Evolutionary conservation across 2,888 invertebrate species (phyloP), one percentile per base, ranked within the genome.

Genomic region (Drosophila meridiana): DNA sequence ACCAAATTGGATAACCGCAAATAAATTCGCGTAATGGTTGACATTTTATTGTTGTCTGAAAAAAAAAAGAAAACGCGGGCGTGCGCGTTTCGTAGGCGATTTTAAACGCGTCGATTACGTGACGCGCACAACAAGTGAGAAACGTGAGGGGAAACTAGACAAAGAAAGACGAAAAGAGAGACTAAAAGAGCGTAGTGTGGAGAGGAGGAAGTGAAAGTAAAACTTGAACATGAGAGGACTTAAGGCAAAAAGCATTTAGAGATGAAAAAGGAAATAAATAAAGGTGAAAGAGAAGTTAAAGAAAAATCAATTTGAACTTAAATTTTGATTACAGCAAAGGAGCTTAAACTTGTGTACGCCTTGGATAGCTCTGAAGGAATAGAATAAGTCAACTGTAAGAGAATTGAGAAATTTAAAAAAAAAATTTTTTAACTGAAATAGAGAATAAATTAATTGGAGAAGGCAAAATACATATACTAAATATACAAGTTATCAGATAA

Each of bases 1-100:
- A 70, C 70, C 78, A 61, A 87, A 78, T 78, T 78, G 84, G 76
- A 84, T 84, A 75, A 80, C 84, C 87, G 78, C 84, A 83, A 73
- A 83, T 80, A 78, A 83, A 80, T 76, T 73, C 66, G 50, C 60
- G 38, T 63, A 68, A 74, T 78, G 42, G 65, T 69, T 50, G 45
- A 34, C 70, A 71, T 63, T 81, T 77, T 69, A 64, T 69, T 79
- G 66, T 30, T 52, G 62, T 28, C 68, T 20, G 34, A 34, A 68
- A 68, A 40, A 40, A 8, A 13, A 4, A 0, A 43, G 32, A 53
- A 64, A 55, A 26, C 48, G 8, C 52, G 50, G 14, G 9, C 45
- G 73, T 53, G 65, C 63, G 65, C 60, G 56, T 47, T 67, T 60
- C 38, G 30, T 40, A 42, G 47, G 55, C 77, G 67, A 48, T 68